Evolutionary conservation across 2,888 invertebrate genomes (phyloP).

Genomic region (Geotrupes spiniger): DNA sequence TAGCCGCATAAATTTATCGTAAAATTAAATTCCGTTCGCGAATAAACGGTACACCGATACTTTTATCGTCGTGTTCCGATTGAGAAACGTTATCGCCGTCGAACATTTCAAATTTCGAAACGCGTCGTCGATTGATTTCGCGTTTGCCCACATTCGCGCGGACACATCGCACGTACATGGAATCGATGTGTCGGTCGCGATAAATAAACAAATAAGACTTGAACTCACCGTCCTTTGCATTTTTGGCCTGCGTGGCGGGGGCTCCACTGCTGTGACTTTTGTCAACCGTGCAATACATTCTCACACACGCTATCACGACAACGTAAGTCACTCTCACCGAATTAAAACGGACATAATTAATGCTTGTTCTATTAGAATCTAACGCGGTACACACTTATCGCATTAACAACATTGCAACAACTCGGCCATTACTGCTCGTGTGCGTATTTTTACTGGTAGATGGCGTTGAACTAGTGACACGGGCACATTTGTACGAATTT

Average conservation of each 20-base stretch:
- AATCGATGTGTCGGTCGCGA: background rate
- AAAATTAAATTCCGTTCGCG: too few species aligned
- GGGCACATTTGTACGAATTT: too few species aligned
- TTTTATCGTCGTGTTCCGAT: too few species aligned
- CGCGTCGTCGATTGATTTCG: too few species aligned
- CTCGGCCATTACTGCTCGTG: conserved; percentile 50
- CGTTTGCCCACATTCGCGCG: too few species aligned
- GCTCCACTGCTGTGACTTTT: conserved; percentile 72
- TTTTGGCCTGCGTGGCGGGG: conserved; percentile 68
- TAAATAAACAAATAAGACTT: conserved; percentile 20
- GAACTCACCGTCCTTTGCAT: conserved; percentile 72
- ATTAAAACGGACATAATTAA: conserved; percentile 55
- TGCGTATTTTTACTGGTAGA: conserved; percentile 38
- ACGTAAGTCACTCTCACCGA: conserved; percentile 58
- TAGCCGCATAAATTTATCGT: too few species aligned
- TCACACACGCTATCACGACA: conserved; percentile 39
- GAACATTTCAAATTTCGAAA: too few species aligned
- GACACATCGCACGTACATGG: too few species aligned
- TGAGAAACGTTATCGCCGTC: too few species aligned
- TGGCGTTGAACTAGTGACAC: conserved; percentile 37
- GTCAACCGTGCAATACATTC: conserved; percentile 74
- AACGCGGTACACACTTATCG: conserved; percentile 23
- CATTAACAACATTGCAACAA: conserved; percentile 43
- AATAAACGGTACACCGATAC: too few species aligned
- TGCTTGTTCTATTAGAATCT: conserved; percentile 38